A percentile compares a stretch with the other conserved stretches of the same genome.
Conservation (phyloP, 2,888 invertebrate genomes). For the Polietes domitor region DNA sequence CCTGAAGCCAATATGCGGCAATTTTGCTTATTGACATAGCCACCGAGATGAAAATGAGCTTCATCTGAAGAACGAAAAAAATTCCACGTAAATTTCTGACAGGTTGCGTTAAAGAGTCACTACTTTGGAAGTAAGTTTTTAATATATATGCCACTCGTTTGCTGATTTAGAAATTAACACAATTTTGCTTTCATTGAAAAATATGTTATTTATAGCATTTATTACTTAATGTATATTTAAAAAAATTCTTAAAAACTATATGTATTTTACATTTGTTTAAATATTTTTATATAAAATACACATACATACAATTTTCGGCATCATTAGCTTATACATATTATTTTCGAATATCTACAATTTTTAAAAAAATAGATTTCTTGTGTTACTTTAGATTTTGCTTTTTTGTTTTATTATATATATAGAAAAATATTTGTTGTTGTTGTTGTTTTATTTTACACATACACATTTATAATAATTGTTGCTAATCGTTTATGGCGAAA, state of each 20-base stretch:
- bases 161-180: no score
- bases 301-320: slow-evolving; percentile 44
- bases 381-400: neutral
- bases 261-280: slow-evolving; percentile 45
- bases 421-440: slow-evolving; percentile 34
- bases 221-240: slow-evolving; percentile 53
- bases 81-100: no score
- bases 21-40: no score
- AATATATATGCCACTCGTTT: no score
- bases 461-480: slow-evolving; percentile 48
- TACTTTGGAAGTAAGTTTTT: no score
- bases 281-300: slow-evolving; percentile 54
- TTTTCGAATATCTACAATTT: slow-evolving; percentile 60
- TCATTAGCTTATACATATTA: slow-evolving; percentile 2
- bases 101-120: no score
- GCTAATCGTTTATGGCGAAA: slow-evolving; percentile 5
- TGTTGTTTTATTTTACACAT: slow-evolving; percentile 53
- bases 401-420: no score
- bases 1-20: no score
- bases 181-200: slow-evolving; percentile 44
- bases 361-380: slow-evolving; percentile 56
- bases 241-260: slow-evolving; percentile 59
- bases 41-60: no score
- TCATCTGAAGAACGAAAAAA: no score
- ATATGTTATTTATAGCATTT: slow-evolving; percentile 50